Percentiles rank a stretch among this genome's conserved stretches.
Evolutionary conservation across 2,113 vertebrate species (phyloP).

Genomic region (Catharus minimus): DNA sequence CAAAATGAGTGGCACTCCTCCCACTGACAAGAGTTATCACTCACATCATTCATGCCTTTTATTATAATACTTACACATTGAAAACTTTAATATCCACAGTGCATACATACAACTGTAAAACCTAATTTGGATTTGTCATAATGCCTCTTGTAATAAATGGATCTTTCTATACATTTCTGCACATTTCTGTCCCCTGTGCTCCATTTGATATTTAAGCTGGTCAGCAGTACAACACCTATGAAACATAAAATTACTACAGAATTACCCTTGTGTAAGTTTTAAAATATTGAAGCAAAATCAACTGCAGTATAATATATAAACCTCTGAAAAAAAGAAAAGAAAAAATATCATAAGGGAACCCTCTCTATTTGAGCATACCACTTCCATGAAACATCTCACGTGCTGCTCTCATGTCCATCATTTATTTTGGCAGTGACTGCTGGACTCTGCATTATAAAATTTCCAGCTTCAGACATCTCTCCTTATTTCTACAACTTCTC

Average conservation of each 20-base stretch:
- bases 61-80: neutral
- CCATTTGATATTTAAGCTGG: neutral
- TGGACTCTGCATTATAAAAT: conserved; percentile 27
- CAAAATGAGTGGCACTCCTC: neutral
- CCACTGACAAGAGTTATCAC: neutral
- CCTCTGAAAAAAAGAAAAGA: neutral
- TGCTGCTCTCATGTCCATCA: neutral
- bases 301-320: neutral
- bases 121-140: neutral
- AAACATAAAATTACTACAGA: neutral
- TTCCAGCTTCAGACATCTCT: neutral
- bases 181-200: neutral
- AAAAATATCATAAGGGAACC: neutral
- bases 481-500: neutral
- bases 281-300: neutral
- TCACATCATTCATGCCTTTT: neutral
- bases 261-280: neutral
- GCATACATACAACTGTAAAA: neutral
- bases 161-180: neutral
- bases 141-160: neutral
- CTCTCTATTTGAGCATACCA: neutral
- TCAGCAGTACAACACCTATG: neutral
- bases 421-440: neutral
- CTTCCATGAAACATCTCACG: neutral
- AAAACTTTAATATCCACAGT: neutral